These are phyloP conservation scores for Ceyx erithaca DNA, from an alignment of 2,797 vertebrate species.

Conservation along the genomic window DNA sequence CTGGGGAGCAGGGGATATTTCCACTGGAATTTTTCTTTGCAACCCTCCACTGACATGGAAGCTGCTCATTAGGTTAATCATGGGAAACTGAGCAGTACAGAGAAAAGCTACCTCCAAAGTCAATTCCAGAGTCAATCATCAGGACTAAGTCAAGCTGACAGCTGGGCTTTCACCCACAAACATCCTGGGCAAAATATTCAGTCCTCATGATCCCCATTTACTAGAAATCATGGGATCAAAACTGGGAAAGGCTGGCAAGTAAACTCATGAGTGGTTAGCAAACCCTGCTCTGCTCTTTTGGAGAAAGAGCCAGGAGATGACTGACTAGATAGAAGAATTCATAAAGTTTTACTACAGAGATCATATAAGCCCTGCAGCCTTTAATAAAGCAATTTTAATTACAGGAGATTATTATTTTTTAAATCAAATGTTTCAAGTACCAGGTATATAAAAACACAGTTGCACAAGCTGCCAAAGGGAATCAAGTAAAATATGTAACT, in stretches of 20 bases:
- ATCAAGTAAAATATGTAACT: conserved; percentile 29
- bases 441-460: conserved; percentile 18
- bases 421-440: conserved; percentile 23
- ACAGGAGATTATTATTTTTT: conserved; percentile 42
- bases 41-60: background rate
- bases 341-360: conserved; percentile 30
- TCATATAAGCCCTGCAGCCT: conserved; percentile 45
- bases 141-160: background rate
- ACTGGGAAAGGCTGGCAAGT: background rate
- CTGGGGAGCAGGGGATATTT: background rate
- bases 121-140: background rate
- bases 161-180: background rate
- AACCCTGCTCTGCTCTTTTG: background rate
- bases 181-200: background rate
- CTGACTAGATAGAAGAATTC: conserved; percentile 13
- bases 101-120: background rate
- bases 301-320: conserved; percentile 39
- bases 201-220: background rate
- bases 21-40: background rate
- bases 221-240: background rate
- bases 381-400: conserved; percentile 62
- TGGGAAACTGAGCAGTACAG: background rate
- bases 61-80: background rate
- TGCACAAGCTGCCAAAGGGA: conserved; percentile 29
- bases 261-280: background rate